Evolutionary conservation across 1,140 invertebrate species (phyloP).

Genomic region (Thaumetopoea pityocampa): DNA sequence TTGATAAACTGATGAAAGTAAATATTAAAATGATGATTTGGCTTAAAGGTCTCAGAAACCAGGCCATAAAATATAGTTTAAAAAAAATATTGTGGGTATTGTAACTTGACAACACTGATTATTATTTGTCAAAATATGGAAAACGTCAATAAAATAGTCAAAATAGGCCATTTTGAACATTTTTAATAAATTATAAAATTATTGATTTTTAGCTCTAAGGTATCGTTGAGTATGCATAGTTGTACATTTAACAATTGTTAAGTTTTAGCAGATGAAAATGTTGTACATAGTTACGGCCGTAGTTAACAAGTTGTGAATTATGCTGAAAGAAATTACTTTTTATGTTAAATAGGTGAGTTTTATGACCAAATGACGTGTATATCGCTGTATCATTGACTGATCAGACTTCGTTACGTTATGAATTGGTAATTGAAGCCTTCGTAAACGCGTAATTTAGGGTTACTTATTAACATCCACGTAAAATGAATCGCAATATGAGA

Average conservation of each 20-base stretch:
- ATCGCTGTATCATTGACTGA: slow-evolving; percentile 14
- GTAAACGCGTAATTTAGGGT: too few relatives aligned
- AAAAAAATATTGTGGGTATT: too few relatives aligned
- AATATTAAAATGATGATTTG: too few relatives aligned
- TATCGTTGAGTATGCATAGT: slow-evolving; percentile 17
- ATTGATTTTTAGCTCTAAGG: slow-evolving; percentile 51
- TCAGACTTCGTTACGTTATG: slow-evolving; percentile 11
- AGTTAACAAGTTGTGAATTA: slow-evolving; percentile 40
- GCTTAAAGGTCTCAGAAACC: too few relatives aligned
- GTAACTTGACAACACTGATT: slow-evolving; percentile 26
- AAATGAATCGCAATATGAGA: too few relatives aligned
- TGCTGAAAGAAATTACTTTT: slow-evolving; percentile 32
- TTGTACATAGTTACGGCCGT: slow-evolving; percentile 21
- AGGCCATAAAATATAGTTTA: too few relatives aligned
- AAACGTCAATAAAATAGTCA: slow-evolving; percentile 44
- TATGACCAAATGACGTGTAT: slow-evolving; percentile 59
- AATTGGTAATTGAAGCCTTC: slow-evolving; percentile 1
- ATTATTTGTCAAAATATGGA: slow-evolving; percentile 25
- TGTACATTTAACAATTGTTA: slow-evolving; percentile 15
- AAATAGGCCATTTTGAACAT: slow-evolving; percentile 51
- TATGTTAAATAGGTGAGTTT: slow-evolving; percentile 45
- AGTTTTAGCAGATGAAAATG: background rate
- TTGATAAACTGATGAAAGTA: too few relatives aligned
- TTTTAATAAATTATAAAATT: slow-evolving; percentile 46
- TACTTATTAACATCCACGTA: too few relatives aligned